A percentile compares a stretch with the other conserved stretches of the same genome.
Conservation (phyloP, 1,140 invertebrate species). For the Sinella curviseta region DNA sequence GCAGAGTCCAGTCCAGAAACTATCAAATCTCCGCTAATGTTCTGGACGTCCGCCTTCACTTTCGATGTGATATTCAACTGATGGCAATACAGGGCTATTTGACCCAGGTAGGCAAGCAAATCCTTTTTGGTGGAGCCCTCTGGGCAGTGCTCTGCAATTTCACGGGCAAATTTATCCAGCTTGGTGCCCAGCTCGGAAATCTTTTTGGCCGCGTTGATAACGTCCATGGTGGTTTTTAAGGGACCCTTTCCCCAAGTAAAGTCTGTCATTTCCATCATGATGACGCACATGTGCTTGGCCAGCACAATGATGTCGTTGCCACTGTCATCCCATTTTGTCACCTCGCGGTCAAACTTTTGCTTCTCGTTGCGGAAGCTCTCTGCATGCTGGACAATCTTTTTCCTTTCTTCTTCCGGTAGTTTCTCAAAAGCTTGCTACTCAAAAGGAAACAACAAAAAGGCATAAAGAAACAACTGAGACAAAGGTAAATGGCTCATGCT, state of each 20-base stretch:
- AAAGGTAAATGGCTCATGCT: not conserved
- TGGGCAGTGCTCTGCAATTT: conserved; percentile 66
- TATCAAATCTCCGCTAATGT: conserved; percentile 65
- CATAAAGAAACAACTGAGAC: not conserved
- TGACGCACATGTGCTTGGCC: conserved; percentile 69
- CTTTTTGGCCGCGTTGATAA: conserved; percentile 70
- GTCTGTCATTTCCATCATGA: conserved; percentile 76
- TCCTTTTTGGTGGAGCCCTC: conserved; percentile 69
- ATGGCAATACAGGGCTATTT: conserved; percentile 67
- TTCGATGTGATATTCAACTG: conserved; percentile 70
- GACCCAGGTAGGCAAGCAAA: conserved; percentile 64
- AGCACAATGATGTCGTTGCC: conserved; percentile 71
- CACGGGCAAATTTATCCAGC: conserved; percentile 63
- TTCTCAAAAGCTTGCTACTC: conserved; percentile 60
- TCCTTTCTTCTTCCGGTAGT: conserved; percentile 65
- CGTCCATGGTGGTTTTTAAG: conserved; percentile 69
- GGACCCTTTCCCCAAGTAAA: conserved; percentile 70
- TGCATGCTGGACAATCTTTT: conserved; percentile 65
- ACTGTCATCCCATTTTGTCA: conserved; percentile 70
- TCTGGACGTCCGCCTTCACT: conserved; percentile 71
- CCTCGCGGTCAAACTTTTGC: conserved; percentile 64
- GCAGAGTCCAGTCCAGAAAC: conserved; percentile 68
- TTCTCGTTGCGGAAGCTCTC: conserved; percentile 61
- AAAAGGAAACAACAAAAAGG: not conserved
- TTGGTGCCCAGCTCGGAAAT: conserved; percentile 67